Base-by-base conservation (phyloP, 1,140 invertebrate genomes). In the Bicyclus anynana region DNA sequence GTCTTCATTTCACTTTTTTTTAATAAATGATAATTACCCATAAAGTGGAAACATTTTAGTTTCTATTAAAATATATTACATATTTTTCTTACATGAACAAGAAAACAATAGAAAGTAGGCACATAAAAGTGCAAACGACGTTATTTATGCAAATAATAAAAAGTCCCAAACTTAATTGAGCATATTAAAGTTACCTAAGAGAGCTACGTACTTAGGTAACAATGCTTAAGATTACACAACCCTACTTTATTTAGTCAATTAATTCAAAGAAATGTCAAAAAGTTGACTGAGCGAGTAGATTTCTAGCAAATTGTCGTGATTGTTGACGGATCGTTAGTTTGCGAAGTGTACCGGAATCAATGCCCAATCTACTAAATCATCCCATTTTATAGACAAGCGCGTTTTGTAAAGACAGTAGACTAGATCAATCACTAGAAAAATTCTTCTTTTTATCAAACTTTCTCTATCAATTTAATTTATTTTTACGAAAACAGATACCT, bases 271-370 rank as follows among this genome's bases (percentile, higher is more conserved):
- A 59, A 74, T 72, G 69, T 82, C 77, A 77, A 80, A 81, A 75
- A 69, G 47, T 72, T 72, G 69, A 73, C 61, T 74, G 63, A 67
- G 59, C 66, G 74, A 64, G 63, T 61, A 63, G 62, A 80, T 84
- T 84, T 84, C 76, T 76, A 82, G 47, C 65, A 83, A 84, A 85
- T 87, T 84, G 51, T 61, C 57, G 63, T 65, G 57, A 50, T 74
- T 68, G 61, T 62, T 62, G 59, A 65, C 55, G 74, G 74, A 68
- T 87, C 74, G 84, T 85, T 87, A 84, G 74, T 74, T 78, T 69
- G 67, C 52, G 75, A 85, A 87, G 62, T 87, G 79, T 85, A 83
- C 81, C 84, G 84, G 84, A 87, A 83, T 81, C 62, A 61, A 53
- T 40, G 38, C 52, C 44, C 52, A 60, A 60, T 60, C 33, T 42